Base-by-base conservation (phyloP, 2,797 vertebrate species). In the Sylvia borin region DNA sequence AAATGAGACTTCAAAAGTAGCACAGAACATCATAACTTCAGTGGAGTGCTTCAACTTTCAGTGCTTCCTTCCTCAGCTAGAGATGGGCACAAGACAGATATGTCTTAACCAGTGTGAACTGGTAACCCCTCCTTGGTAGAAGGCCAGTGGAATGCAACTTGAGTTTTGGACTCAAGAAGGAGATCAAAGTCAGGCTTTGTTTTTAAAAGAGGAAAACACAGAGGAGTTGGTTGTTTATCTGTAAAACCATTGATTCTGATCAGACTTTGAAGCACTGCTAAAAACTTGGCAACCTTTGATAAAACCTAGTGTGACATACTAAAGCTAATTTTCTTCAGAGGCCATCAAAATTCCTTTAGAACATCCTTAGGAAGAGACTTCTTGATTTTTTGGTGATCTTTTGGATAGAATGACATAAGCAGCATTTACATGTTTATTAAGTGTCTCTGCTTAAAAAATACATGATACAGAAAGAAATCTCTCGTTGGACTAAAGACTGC, bases 351-450 rank as follows among this genome's bases (percentile, higher is more conserved):
- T 50, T 58, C 40, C 22, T 65, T 68, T 38, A 51, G 40, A 64
- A 53, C 22, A 68, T 34, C 38, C 21, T 42, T 31, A 21, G 27
- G 34, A 67, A 32, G 5, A 55, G 32, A 45, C 13, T 25, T 26
- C 14, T 38, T 57, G 26, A 40, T 32, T 81, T 72, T 29, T 61
- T 64, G 5, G 9, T 22, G 17, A 31, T 34, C 4, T 78, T 91
- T 31, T 47, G 45, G 40, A 36, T 20, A 67, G 17, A 88, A 54
- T 0, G 0, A 13, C 5, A 18, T 16, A 55, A 8, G 3, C n/a
- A 67, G 26, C 17, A n/a, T 66, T 73, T 54, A 47, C 0, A 2
- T 54, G 9, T 76, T 70, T 22, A n/a, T 34, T 18, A 45, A 29
- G 10, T 24, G 9, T 54, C 13, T 73, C 15, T 43, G 21, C 42